Percentiles rank a stretch among this genome's conserved stretches.
These are phyloP conservation scores for Glareola pratincola DNA, from an alignment of 2,113 vertebrate genomes.

Conservation along the genomic window DNA sequence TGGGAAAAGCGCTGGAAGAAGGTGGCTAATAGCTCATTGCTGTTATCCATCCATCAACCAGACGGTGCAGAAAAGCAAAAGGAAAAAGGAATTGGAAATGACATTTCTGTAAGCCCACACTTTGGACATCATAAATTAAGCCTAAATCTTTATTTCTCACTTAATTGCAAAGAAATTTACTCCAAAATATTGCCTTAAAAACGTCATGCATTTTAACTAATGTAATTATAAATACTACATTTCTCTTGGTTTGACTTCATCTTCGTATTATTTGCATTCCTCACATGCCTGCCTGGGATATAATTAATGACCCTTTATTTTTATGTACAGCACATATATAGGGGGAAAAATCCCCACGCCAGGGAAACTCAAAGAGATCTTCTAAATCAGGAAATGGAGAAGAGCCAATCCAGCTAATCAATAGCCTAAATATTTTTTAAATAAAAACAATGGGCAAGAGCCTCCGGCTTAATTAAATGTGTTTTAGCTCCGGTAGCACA, in stretches of 20 bases:
- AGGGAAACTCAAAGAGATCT: neutral
- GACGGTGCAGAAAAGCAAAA: conserved; percentile 21
- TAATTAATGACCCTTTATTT: neutral
- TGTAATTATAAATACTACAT: neutral
- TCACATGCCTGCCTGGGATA: neutral
- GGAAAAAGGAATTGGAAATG: neutral
- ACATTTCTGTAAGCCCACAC: neutral
- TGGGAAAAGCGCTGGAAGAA: neutral
- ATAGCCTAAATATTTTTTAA: conserved; percentile 44
- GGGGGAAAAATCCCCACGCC: neutral
- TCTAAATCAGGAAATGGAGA: neutral
- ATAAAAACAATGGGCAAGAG: neutral
- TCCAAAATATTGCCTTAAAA: neutral
- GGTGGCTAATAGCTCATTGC: neutral
- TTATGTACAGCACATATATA: neutral
- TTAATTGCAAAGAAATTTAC: neutral
- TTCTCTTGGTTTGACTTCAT: neutral
- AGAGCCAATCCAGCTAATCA: neutral
- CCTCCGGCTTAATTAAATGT: neutral
- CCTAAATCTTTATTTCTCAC: neutral
- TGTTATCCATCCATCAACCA: conserved; percentile 24
- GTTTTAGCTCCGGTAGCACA: neutral
- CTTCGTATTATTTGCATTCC: neutral
- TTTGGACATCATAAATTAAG: neutral
- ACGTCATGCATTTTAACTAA: neutral